Conservation (phyloP, 2,113 vertebrate species). For the Mobula birostris region DNA sequence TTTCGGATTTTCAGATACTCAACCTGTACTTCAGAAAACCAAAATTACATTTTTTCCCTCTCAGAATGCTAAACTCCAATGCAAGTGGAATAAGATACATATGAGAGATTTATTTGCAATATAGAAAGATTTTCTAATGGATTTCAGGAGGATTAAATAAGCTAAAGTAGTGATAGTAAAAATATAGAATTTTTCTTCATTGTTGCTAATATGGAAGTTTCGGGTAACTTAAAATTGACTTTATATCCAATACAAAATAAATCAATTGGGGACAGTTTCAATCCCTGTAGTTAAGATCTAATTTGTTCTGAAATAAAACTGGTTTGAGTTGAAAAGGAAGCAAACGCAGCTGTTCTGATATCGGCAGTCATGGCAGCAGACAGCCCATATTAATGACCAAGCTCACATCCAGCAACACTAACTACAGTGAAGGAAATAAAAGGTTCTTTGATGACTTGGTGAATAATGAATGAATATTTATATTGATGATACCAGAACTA, state of each 20-base stretch:
- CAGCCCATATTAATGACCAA: neutral
- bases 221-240: slow-evolving; percentile 1
- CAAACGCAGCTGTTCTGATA: neutral
- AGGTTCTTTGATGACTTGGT: neutral
- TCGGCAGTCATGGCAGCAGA: neutral
- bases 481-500: neutral
- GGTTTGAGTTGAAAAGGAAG: no score
- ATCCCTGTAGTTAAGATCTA: neutral
- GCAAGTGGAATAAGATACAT: neutral
- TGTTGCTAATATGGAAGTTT: neutral
- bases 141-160: slow-evolving; percentile 21
- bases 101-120: neutral
- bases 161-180: neutral
- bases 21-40: neutral
- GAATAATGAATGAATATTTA: neutral
- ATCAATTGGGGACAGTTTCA: neutral
- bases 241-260: neutral
- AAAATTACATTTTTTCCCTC: neutral
- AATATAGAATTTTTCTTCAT: neutral
- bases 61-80: no score
- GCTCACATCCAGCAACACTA: neutral
- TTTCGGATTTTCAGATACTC: no score
- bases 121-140: neutral
- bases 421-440: neutral
- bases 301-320: neutral